A percentile compares a stretch with the other conserved stretches of the same genome.
phyloP scores from a whole-genome alignment of 2,797 vertebrate species.

The Triplophysa yarkandensis region DNA sequence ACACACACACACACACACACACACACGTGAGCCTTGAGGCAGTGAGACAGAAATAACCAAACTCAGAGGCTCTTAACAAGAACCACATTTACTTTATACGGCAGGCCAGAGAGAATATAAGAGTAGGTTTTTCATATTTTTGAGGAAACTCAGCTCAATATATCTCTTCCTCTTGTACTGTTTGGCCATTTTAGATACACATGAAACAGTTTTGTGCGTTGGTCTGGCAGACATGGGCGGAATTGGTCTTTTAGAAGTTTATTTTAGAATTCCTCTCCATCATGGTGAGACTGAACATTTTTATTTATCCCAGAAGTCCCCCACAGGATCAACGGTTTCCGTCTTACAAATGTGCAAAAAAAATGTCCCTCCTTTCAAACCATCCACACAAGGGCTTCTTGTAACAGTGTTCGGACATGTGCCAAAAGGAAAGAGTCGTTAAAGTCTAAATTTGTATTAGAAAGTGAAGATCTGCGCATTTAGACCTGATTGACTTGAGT shows the following conservation, averaged over 20 bases:
- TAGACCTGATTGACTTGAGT: constrained; percentile 11
- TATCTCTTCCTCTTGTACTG: constrained; percentile 31
- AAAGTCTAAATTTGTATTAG: constrained; percentile 67
- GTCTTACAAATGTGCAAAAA: constrained; percentile 57
- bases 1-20: constrained; percentile 23
- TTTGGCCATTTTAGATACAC: constrained; percentile 27
- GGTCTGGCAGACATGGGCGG: constrained; percentile 40
- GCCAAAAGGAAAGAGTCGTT: constrained; percentile 72
- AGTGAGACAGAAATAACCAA: constrained; percentile 57
- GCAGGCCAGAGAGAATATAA: constrained; percentile 2
- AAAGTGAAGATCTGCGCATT: constrained; percentile 61
- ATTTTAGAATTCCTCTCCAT: constrained; percentile 56
- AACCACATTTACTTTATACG: constrained; percentile 76
- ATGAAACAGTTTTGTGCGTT: constrained; percentile 41
- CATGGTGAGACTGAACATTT: constrained; percentile 57
- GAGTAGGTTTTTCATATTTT: constrained; percentile 19
- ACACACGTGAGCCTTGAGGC: constrained; percentile 48
- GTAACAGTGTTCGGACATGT: constrained; percentile 59
- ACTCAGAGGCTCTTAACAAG: constrained; percentile 69
- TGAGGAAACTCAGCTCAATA: neutral
- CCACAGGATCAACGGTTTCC: constrained; percentile 60
- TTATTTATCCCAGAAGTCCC: constrained; percentile 59
- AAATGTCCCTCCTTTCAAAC: constrained; percentile 18
- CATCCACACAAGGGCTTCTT: constrained; percentile 63
- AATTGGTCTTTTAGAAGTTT: constrained; percentile 52